These are phyloP conservation scores for Drosophila tsacasi DNA, from an alignment of 1,140 invertebrate species.

Conservation along the genomic window DNA sequence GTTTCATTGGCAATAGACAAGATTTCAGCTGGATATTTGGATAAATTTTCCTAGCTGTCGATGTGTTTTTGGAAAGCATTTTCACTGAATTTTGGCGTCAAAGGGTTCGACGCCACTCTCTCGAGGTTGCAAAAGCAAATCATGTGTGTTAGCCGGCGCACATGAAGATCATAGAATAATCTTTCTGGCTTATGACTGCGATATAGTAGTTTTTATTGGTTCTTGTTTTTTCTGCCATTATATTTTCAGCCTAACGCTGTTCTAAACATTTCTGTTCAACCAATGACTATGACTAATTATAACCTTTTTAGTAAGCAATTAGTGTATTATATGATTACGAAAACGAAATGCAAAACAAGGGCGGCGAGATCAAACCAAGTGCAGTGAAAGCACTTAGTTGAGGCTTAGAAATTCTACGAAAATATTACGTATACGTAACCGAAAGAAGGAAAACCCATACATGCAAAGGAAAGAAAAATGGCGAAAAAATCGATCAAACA, in stretches of 20 bases:
- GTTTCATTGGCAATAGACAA: background rate
- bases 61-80: background rate
- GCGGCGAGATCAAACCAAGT: slow-evolving; percentile 5
- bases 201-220: too few species aligned
- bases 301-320: slow-evolving; percentile 1
- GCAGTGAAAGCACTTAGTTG: slow-evolving; percentile 52
- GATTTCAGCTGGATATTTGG: background rate
- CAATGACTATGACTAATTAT: background rate
- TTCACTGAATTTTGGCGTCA: background rate
- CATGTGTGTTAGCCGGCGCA: background rate
- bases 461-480: slow-evolving; percentile 17
- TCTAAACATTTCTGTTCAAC: too few species aligned
- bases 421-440: slow-evolving; percentile 65
- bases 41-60: background rate
- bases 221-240: too few species aligned
- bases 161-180: background rate
- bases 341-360: slow-evolving; percentile 8
- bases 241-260: too few species aligned
- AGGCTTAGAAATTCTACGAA: slow-evolving; percentile 35
- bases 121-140: background rate
- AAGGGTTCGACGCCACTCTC: background rate
- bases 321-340: background rate
- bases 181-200: background rate
- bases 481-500: slow-evolving; percentile 77
- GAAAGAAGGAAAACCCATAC: slow-evolving; percentile 19